Base-by-base conservation (phyloP, 2,113 vertebrate species). In the Ptyas mucosa region DNA sequence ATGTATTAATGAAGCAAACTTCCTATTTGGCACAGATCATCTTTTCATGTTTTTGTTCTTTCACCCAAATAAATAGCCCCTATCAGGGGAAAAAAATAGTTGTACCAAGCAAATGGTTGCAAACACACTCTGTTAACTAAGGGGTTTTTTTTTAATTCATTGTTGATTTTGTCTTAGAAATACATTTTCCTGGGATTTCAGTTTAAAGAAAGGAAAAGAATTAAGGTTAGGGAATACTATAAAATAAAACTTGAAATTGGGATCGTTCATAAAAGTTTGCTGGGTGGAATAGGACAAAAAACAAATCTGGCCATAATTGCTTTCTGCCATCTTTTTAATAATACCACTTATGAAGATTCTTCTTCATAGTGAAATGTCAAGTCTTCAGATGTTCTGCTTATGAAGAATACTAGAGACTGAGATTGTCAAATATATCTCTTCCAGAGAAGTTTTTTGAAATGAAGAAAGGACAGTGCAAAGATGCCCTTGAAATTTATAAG, bases 361-460 rank as follows among this genome's bases (percentile, higher is more conserved):
- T 55, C n/a, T 21, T 26, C 23, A 18, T 23, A 12, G 18, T 75
- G 51, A n/a, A 52, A 23, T 34, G 51, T 75, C 49, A 29, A 52
- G 57, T n/a, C 34, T 53, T 69, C 46, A 23, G 10, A 85, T 39
- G n/a, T 43, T 34, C 5, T 53, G n/a, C 15, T 54, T 53, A 87
- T 53, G 5, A 92, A 52, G 1, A 87, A 9, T 61, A 39, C 14
- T 21, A 89, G n/a, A 52, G 57, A 49, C 61, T 57, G 54, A 24
- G 43, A 46, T 3, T 64, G 61, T 81, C 54, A 26, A 88, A 95
- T n/a, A 61, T 93, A 85, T 93, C 93, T 97, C 93, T 96, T 93
- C 53, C 94, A 99, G 99, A 99, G 97, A 99, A 99, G 96, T 99
- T 99, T 97, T 99, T 99, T 98, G 99, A 99, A 97, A 99, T 99